These are phyloP conservation scores for Otolemur garnettii DNA, from an alignment of 2,113 vertebrate genomes.

Conservation along the genomic window DNA sequence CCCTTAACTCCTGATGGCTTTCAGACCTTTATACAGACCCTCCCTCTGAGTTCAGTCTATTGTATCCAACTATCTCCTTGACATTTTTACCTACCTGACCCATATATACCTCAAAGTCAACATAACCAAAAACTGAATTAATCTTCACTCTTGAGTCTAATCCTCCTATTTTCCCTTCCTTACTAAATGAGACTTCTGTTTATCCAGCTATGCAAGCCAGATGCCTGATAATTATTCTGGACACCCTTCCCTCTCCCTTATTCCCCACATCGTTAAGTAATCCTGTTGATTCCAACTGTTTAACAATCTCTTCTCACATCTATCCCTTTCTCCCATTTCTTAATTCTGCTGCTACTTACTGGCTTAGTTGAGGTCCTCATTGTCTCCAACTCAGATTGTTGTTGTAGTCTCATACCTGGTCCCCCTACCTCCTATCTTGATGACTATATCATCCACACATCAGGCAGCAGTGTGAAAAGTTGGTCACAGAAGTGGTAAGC, in stretches of 20 bases:
- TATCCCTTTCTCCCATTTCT: neutral
- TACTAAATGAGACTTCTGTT: conserved; percentile 45
- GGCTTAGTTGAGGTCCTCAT: conserved; percentile 1
- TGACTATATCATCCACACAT: neutral
- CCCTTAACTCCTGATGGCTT: neutral
- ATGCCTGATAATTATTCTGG: conserved; percentile 23
- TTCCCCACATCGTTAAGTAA: neutral
- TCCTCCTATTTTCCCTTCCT: neutral
- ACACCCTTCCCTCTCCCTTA: neutral
- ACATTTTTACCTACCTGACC: conserved; percentile 26
- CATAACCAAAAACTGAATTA: conserved; percentile 45
- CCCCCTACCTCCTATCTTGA: neutral
- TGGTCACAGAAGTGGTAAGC: conserved; percentile 4
- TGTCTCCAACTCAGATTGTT: neutral
- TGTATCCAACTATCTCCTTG: conserved; percentile 9
- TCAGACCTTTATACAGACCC: neutral
- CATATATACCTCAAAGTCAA: conserved; percentile 49
- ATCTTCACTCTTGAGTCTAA: neutral
- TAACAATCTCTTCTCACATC: conserved; percentile 43
- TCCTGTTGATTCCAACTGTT: neutral
- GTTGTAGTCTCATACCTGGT: neutral
- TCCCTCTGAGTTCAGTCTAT: conserved; percentile 18
- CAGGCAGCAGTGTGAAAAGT: conserved; percentile 35
- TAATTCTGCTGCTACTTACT: conserved; percentile 29
- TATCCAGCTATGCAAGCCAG: conserved; percentile 2